Conservation (phyloP, 2,888 invertebrate species). For the Timandra comae region DNA sequence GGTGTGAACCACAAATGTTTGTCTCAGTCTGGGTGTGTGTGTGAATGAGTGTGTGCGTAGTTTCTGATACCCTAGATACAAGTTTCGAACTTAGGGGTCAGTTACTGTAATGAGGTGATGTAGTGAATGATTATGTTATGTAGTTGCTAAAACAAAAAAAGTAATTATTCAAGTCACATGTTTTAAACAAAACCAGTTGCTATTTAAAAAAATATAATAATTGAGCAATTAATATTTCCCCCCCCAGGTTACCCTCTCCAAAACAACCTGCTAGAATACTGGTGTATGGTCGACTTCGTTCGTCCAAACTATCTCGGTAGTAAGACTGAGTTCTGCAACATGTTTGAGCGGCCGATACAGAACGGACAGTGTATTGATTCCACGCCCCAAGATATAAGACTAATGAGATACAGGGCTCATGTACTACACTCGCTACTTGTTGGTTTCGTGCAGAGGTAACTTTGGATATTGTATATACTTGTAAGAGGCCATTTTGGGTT, state of each 20-base stretch:
- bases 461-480: constrained; percentile 1
- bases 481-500: too few relatives aligned
- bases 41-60: too few relatives aligned
- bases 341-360: constrained; percentile 99
- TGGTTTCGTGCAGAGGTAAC: constrained; percentile 94
- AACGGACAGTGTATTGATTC: constrained; percentile 99
- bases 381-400: constrained; percentile 92
- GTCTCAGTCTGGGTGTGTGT: too few relatives aligned
- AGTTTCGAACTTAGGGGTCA: too few relatives aligned
- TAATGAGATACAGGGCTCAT: constrained; percentile 97
- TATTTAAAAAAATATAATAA: too few relatives aligned
- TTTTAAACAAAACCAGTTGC: too few relatives aligned
- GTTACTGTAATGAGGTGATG: too few relatives aligned
- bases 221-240: constrained; percentile 5
- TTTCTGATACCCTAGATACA: too few relatives aligned
- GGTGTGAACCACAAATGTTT: too few relatives aligned
- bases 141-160: too few relatives aligned
- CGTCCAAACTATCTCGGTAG: constrained; percentile 97
- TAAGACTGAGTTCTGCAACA: constrained; percentile 97
- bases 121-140: too few relatives aligned
- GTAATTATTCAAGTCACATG: too few relatives aligned
- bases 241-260: constrained; percentile 92
- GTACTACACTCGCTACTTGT: constrained; percentile 95
- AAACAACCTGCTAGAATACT: constrained; percentile 96
- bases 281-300: constrained; percentile 99